A percentile compares a stretch with the other conserved stretches of the same genome.
phyloP scores from a whole-genome alignment of 2,797 vertebrate genomes.

The Takifugu ocellatus region DNA sequence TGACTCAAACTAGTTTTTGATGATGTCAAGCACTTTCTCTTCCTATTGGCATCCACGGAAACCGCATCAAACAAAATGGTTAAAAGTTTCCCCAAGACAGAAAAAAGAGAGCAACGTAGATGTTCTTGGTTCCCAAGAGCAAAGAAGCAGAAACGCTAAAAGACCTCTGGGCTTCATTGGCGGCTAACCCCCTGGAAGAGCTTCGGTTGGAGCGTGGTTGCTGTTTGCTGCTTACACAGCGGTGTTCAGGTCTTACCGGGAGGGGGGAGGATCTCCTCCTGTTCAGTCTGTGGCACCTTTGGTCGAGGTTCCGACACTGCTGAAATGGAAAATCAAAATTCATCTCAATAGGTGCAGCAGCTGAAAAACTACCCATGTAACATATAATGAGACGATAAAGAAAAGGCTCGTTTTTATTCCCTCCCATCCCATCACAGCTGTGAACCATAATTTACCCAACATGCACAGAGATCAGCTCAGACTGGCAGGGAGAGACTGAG shows the following conservation, averaged over 20 bases:
- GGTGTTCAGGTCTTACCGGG: slow-evolving; percentile 57
- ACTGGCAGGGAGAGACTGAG: too few species aligned
- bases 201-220: neutral
- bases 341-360: neutral
- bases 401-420: too few species aligned
- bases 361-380: neutral
- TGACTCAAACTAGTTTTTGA: slow-evolving; percentile 14
- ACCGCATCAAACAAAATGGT: neutral
- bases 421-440: too few species aligned
- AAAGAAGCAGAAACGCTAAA: neutral
- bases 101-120: too few species aligned
- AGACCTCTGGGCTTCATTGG: neutral
- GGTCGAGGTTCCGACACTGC: slow-evolving; percentile 55
- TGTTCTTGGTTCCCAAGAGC: neutral
- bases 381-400: neutral
- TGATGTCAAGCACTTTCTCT: slow-evolving; percentile 14
- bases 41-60: neutral
- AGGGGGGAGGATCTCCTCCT: slow-evolving; percentile 44
- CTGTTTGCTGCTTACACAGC: neutral
- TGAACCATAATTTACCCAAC: too few species aligned
- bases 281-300: slow-evolving; percentile 42
- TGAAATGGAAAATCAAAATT: slow-evolving; percentile 15
- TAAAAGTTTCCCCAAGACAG: too few species aligned
- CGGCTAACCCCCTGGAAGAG: neutral
- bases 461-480: too few species aligned